Percentiles rank a stretch among this genome's conserved stretches.
Evolutionary conservation across 2,113 vertebrate genomes (phyloP).

Genomic region (Misgurnus anguillicaudatus): DNA sequence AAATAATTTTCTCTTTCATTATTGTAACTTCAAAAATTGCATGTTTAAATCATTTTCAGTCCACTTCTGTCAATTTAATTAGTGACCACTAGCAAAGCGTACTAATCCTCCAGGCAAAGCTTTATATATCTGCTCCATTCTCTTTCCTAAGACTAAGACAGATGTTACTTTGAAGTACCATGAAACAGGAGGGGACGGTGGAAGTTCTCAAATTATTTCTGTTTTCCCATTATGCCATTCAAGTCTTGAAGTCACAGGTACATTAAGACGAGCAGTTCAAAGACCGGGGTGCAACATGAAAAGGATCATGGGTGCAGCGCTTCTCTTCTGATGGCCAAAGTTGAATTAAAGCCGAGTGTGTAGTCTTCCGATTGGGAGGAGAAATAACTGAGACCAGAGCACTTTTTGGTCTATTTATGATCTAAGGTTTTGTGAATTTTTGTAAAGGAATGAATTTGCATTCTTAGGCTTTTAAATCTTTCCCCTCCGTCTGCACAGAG

Average conservation of each 20-base stretch:
- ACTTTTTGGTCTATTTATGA: constrained; percentile 62
- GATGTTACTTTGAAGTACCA: constrained; percentile 72
- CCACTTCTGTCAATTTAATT: constrained; percentile 71
- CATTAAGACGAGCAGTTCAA: constrained; percentile 67
- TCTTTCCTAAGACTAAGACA: constrained; percentile 38
- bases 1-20: not conserved
- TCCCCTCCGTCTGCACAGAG: constrained; percentile 68
- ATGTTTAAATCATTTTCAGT: constrained; percentile 40
- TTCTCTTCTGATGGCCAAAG: constrained; percentile 64
- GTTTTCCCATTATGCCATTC: constrained; percentile 65
- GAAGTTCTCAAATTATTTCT: constrained; percentile 69
- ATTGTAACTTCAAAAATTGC: constrained; percentile 34
- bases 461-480: constrained; percentile 71
- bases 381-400: constrained; percentile 37
- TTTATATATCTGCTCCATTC: constrained; percentile 55
- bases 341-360: constrained; percentile 63
- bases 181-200: constrained; percentile 47
- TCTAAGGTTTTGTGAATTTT: constrained; percentile 69
- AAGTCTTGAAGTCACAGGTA: constrained; percentile 65
- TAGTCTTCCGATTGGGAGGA: constrained; percentile 58
- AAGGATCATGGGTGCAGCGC: constrained; percentile 62
- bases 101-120: constrained; percentile 66
- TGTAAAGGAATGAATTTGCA: constrained; percentile 72
- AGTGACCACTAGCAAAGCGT: constrained; percentile 67
- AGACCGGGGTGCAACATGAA: constrained; percentile 63